Evolutionary conservation across 2,888 invertebrate genomes (phyloP), one percentile per base, ranked within the genome.

Genomic region (Bimastos eiseni): DNA sequence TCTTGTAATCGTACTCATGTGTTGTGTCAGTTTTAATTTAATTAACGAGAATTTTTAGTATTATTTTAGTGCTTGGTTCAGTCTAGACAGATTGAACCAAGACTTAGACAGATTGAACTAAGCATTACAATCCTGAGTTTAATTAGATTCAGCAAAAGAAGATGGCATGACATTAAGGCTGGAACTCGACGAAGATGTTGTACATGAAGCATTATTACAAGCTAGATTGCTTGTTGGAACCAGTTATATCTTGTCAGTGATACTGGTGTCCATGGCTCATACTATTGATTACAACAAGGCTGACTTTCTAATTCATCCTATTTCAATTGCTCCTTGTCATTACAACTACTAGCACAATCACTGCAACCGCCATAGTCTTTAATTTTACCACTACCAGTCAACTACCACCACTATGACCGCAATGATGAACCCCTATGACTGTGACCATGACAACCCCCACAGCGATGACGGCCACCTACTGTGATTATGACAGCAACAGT

Each of bases 151-250:
- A 24, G 19, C 19, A 21, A 6, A 24, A 24, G 49, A 49, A 24
- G 49, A 49, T 49, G 3, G 24, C 49, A 49, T 49, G 49, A 21
- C 49, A 49, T 49, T 24, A 1, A 49, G 49, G 21, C 24, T 17
- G 13, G 13, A 41, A 41, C 41, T 49, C 19, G 49, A 49, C 24
- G 15, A 49, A 6, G 49, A 49, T 49, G 21, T 21, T 70, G 70
- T 70, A n/a, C 70, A 70, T 70, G 70, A n/a, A n/a, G 30, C 70
- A 70, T 8, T 70, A 70, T n/a, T 70, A 70, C n/a, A n/a, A 8
- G 17, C 70, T 70, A n/a, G 70, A 70, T 70, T 70, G 70, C 70
- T n/a, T 70, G 70, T 70, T n/a, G 70, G n/a, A 70, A 70, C 70
- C 70, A 13, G 70, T 70, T 70, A 70, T 70, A n/a, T 70, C 70